Evolutionary conservation across 2,797 vertebrate species (phyloP).

Genomic region (Oophaga sylvatica): DNA sequence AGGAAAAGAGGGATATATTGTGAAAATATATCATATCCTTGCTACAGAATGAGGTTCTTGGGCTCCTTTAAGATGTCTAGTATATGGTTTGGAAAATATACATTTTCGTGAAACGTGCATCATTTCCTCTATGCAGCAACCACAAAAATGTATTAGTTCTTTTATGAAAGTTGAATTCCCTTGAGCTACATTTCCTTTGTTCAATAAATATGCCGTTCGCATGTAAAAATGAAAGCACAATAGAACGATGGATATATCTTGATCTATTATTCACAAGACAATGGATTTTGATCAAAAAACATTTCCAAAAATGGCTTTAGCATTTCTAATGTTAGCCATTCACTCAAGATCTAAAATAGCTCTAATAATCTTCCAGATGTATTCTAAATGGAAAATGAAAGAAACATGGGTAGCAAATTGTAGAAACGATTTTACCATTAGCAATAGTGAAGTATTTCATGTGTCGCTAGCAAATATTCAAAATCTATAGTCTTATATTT

Average conservation of each 20-base stretch:
- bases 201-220: not conserved
- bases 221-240: constrained; percentile 40
- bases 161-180: constrained; percentile 6
- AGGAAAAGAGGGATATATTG: not conserved
- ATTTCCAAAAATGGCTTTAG: constrained; percentile 55
- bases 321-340: constrained; percentile 53
- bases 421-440: constrained; percentile 18
- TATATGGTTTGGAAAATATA: not conserved
- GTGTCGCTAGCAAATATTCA: not conserved
- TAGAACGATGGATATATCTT: constrained; percentile 36
- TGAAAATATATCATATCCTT: not conserved
- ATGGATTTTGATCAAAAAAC: constrained; percentile 47
- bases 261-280: constrained; percentile 57
- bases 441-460: constrained; percentile 1
- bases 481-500: not conserved
- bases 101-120: not conserved
- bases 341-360: constrained; percentile 46
- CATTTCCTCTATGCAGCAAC: not conserved
- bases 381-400: constrained; percentile 29
- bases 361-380: constrained; percentile 30
- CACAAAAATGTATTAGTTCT: not conserved
- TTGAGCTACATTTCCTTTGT: constrained; percentile 10
- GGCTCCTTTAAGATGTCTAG: not conserved
- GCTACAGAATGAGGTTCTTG: not conserved
- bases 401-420: constrained; percentile 24